Percentiles rank a stretch among this genome's conserved stretches.
Conservation (phyloP, 2,113 vertebrate genomes). For the Proteles cristata region DNA sequence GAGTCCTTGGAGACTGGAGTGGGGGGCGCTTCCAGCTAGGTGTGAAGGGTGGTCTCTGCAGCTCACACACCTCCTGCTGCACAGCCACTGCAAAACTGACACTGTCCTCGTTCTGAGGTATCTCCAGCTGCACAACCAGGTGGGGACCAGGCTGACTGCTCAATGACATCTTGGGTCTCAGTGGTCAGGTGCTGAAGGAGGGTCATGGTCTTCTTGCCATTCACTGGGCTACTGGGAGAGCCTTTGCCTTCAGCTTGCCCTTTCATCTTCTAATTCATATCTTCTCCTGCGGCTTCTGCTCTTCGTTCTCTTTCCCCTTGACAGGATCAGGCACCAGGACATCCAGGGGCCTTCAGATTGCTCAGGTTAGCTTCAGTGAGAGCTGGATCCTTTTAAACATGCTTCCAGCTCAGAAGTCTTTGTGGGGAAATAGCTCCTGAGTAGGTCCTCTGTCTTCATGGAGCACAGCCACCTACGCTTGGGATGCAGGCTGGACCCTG, state of each 20-base stretch:
- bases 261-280: conserved; percentile 63
- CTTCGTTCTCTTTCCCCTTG: conserved; percentile 90
- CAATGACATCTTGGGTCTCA: conserved; percentile 87
- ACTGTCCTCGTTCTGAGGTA: conserved; percentile 90
- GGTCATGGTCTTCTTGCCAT: conserved; percentile 84
- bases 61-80: conserved; percentile 92
- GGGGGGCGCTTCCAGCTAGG: conserved; percentile 89
- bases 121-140: conserved; percentile 90
- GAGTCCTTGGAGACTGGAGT: conserved; percentile 92
- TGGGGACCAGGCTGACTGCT: conserved; percentile 88
- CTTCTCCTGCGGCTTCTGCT: conserved; percentile 78
- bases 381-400: conserved; percentile 77
- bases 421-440: not conserved
- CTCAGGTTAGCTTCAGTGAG: conserved; percentile 84
- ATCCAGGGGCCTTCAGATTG: conserved; percentile 87
- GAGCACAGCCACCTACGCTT: conserved; percentile 42
- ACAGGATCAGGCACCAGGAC: conserved; percentile 90
- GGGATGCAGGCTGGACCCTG: not conserved
- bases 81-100: conserved; percentile 91
- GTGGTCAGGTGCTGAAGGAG: conserved; percentile 86
- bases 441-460: not conserved
- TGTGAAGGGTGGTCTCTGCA: conserved; percentile 89
- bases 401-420: conserved; percentile 88
- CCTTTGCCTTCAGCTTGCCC: conserved; percentile 86
- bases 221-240: conserved; percentile 89